These are phyloP conservation scores for Heliconius nattereri DNA, from an alignment of 1,140 invertebrate species.

Conservation along the genomic window DNA sequence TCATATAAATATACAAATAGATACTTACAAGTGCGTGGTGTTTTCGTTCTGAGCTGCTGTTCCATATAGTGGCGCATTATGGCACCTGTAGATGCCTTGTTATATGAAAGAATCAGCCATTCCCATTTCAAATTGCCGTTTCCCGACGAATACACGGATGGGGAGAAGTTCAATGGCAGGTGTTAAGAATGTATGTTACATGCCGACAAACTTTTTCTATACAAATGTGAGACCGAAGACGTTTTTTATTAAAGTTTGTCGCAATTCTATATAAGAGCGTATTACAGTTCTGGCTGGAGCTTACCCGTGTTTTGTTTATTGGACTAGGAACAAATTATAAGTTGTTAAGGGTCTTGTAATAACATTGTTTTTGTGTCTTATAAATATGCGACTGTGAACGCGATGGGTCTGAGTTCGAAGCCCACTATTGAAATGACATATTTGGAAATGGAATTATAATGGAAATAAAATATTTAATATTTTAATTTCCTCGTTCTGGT, in stretches of 20 bases:
- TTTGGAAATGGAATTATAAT: no score
- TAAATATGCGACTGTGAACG: no score
- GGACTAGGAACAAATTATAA: not conserved
- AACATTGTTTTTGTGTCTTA: not conserved
- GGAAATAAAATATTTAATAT: no score
- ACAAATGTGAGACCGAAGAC: slow-evolving; percentile 16
- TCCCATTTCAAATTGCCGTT: slow-evolving; percentile 55
- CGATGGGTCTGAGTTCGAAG: no score
- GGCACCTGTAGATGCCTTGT: slow-evolving; percentile 45
- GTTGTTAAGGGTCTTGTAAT: not conserved
- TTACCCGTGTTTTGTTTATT: not conserved
- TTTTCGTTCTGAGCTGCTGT: slow-evolving; percentile 45
- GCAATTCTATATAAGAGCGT: slow-evolving; percentile 11
- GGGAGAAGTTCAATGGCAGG: slow-evolving; percentile 51
- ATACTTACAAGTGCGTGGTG: slow-evolving; percentile 36
- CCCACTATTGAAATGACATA: no score
- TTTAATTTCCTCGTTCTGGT: no score
- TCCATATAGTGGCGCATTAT: slow-evolving; percentile 45
- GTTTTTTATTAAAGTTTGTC: slow-evolving; percentile 27
- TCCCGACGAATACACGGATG: slow-evolving; percentile 38
- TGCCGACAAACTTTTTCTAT: slow-evolving; percentile 33
- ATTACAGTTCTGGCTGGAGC: slow-evolving; percentile 7
- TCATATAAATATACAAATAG: slow-evolving; percentile 31
- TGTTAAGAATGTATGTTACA: slow-evolving; percentile 43
- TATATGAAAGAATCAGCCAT: slow-evolving; percentile 62